Base-by-base conservation (phyloP, 1,140 invertebrate genomes). In the Acromyrmex heyeri region DNA sequence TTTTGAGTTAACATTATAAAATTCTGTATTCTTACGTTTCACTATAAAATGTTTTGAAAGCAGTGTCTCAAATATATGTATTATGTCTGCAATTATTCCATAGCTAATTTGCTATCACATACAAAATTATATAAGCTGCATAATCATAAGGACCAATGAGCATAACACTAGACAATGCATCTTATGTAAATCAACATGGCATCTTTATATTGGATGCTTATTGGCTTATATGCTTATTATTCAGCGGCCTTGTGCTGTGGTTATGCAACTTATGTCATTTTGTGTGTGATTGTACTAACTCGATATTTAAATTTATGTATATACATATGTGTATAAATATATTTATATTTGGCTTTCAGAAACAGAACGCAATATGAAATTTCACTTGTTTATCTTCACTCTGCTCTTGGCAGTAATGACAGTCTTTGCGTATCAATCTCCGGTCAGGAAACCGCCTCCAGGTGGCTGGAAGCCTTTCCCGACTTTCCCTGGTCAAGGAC, bases 291-390 rank as follows among this genome's bases (percentile, higher is more conserved):
- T 38, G 34, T 1, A 7, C 34, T 7, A 38, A 76, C 3, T 75
- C 44, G 14, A 53, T 27, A 83, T 75, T 61, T 61, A 44, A 53
- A 59, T 73, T 27, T 65, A 67, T 18, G 55, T 38, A 24, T 65
- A 16, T 48, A 62, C 48, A n/a, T n/a, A 73, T 16, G 10, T 44
- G 2, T 30, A 27, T 48, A 24, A 16, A n/a, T 77, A 50, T 38
- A 7, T 50, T 34, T 76, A 14, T 53, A 27, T 77, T 64, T 85
- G 34, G 3, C 7, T 85, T 77, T 65, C 72, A 77, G 59, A 55
- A 61, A 62, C 12, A 14, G 7, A 69, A 48, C n/a, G 53, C 75
- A 88, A 70, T 21, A 87, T 89, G 73, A 89, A 87, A 38, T 79
- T 89, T 48, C 10, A 62, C 1, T 75, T 89, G 7, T 57, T 77